Evolutionary conservation across 2,797 vertebrate species (phyloP).

Genomic region (Phoxinus dragarum): DNA sequence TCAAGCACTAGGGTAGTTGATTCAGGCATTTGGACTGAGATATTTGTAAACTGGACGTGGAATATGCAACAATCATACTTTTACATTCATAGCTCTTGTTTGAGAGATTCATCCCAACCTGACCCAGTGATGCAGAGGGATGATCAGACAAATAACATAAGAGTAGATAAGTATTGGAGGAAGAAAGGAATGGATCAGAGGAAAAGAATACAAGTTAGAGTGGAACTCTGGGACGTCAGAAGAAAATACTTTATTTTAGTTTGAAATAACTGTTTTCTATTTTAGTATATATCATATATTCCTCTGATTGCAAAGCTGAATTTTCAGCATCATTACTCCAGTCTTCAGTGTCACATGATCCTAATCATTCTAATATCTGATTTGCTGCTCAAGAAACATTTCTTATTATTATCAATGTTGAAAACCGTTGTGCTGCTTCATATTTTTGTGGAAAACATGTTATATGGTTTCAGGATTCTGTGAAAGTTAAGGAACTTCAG

Average conservation of each 20-base stretch:
- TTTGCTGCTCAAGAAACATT: background rate
- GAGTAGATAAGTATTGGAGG: constrained; percentile 7
- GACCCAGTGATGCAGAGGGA: background rate
- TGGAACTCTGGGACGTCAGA: background rate
- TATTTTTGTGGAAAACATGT: background rate
- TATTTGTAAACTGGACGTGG: constrained; percentile 54
- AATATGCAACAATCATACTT: constrained; percentile 47
- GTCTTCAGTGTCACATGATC: background rate
- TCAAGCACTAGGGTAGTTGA: background rate
- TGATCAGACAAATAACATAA: background rate
- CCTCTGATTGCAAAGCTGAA: background rate
- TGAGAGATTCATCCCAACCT: constrained; percentile 6
- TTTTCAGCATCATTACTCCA: background rate
- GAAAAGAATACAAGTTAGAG: constrained; percentile 50
- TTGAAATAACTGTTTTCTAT: background rate
- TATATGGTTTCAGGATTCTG: background rate
- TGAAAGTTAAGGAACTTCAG: background rate
- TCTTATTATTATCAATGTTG: background rate
- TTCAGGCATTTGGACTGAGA: constrained; percentile 49
- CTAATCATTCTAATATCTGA: background rate
- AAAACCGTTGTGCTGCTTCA: background rate
- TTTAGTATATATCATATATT: background rate
- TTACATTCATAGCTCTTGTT: constrained; percentile 43
- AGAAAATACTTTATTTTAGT: background rate
- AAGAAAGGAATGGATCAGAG: constrained; percentile 22